phyloP scores from a whole-genome alignment of 2,888 invertebrate species.

The Ennomos quercinarius region DNA sequence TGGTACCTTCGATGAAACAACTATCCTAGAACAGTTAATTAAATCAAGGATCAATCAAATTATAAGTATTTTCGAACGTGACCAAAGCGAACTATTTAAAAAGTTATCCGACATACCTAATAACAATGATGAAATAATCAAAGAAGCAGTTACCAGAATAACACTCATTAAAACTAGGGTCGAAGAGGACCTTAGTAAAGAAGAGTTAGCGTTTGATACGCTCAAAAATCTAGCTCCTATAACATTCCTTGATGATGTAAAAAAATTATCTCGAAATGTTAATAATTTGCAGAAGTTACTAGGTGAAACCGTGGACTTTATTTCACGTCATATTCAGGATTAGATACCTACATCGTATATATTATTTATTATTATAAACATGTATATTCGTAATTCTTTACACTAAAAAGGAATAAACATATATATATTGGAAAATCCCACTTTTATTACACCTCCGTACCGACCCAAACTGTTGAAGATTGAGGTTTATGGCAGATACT shows the following conservation, averaged over 20 bases:
- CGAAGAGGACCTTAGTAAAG: conserved; percentile 29
- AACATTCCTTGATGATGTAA: conserved; percentile 29
- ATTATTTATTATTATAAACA: too few relatives aligned
- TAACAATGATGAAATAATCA: conserved; percentile 32
- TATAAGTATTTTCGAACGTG: conserved; percentile 16
- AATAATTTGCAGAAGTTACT: background rate
- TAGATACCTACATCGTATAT: too few relatives aligned
- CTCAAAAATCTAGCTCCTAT: conserved; percentile 35
- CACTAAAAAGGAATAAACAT: too few relatives aligned
- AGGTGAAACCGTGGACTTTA: conserved; percentile 6
- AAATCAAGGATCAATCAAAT: conserved; percentile 40
- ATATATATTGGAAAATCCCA: conserved; percentile 3
- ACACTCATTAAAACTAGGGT: conserved; percentile 43
- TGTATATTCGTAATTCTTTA: too few relatives aligned
- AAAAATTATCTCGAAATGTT: background rate
- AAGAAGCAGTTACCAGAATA: conserved; percentile 35
- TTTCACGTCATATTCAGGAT: background rate
- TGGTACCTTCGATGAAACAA: conserved; percentile 14
- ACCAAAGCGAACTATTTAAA: conserved; percentile 40
- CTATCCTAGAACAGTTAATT: conserved; percentile 42
- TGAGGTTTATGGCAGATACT: conserved; percentile 18
- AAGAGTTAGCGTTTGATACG: conserved; percentile 36
- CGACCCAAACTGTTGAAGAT: conserved; percentile 5
- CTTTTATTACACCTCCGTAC: conserved; percentile 17
- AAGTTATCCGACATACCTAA: conserved; percentile 40